A percentile compares a stretch with the other conserved stretches of the same genome.
Evolutionary conservation across 1,140 invertebrate genomes (phyloP).

Genomic region (Macrosteles quadrilineatus): DNA sequence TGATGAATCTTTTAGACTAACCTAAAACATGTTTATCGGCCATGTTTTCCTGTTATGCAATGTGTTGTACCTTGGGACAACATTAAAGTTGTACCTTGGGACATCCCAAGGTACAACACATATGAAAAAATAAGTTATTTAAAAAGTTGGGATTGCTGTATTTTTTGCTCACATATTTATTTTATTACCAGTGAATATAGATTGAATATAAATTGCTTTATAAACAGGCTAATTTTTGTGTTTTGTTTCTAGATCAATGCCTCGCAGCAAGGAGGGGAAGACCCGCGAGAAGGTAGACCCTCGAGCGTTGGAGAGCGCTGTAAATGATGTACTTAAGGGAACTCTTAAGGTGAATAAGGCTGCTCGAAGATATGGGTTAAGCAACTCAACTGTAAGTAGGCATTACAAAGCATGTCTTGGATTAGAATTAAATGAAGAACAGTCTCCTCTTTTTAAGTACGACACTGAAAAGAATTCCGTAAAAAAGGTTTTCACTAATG

Average conservation of each 20-base stretch:
- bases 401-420: neutral
- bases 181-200: neutral
- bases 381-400: constrained; percentile 5
- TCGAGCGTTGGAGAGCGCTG: neutral
- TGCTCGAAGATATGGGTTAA: neutral
- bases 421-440: neutral
- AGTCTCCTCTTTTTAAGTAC: neutral
- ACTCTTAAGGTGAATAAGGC: neutral
- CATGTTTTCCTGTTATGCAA: neutral
- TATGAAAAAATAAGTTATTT: neutral
- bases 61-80: constrained; percentile 6
- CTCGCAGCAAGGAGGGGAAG: constrained; percentile 9
- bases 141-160: neutral
- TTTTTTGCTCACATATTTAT: neutral
- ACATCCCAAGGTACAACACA: neutral
- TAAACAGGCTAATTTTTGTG: neutral
- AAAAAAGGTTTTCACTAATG: neutral
- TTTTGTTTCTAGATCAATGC: neutral
- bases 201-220: neutral
- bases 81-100: neutral
- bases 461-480: neutral
- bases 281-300: neutral
- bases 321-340: neutral
- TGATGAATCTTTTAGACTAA: neutral
- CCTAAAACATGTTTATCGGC: neutral